Evolutionary conservation across 2,888 invertebrate genomes (phyloP), one percentile per base, ranked within the genome.

Genomic region (Operophtera brumata): DNA sequence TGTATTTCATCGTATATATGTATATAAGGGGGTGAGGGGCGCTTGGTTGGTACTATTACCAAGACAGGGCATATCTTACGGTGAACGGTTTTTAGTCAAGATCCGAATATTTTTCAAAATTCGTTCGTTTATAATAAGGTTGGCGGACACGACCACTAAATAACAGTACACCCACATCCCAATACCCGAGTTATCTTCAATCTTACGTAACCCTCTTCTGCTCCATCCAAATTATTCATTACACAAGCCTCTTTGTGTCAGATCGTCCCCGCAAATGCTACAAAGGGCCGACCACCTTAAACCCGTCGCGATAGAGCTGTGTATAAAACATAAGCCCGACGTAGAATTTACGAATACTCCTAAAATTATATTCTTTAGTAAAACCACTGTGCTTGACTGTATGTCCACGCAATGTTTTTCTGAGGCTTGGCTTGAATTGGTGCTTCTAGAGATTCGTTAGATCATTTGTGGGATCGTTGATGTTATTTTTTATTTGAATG

Each of bases 141-240:
- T 14, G 48, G 30, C 32, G 7, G 41, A 12, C 34, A 28, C 40
- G 26, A 57, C 55, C 57, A 57, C 59, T 59, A 54, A 59, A 62
- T 62, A 54, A 59, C 57, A 57, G 40, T 34, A 54, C 46, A 57
- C 52, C 47, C 47, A 47, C 54, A 57, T 54, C 55, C 59, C 59
- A 57, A 65, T 62, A 62, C 51, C 53, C 49, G 14, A 50, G 57
- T 54, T 62, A 65, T 61, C 61, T 58, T 41, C 54, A 58, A 62
- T 62, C 57, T 61, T 52, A 35, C 40, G 53, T 39, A 55, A 58
- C 57, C 62, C 64, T 54, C 45, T 47, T 48, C 58, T 14, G 34
- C 45, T 48, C 39, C 52, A 51, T 55, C 52, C 59, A 58, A 62
- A 65, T 62, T 62, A 65, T 65, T 65, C 64, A 65, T 65, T 61